A percentile compares a stretch with the other conserved stretches of the same genome.
Conservation (phyloP, 2,113 vertebrate species). For the Labeo rohita region DNA sequence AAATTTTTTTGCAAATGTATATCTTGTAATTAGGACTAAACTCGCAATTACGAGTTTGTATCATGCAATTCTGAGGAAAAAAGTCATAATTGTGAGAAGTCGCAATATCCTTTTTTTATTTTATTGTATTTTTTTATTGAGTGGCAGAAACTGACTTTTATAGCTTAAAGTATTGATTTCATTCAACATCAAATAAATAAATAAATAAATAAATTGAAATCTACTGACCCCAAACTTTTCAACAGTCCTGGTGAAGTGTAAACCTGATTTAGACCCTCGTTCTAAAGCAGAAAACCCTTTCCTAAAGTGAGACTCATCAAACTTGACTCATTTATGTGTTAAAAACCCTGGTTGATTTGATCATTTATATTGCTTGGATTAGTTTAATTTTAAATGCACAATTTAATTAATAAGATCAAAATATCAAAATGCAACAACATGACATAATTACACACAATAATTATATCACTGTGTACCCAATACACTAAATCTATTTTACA, state of each 20-base stretch:
- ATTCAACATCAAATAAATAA: too few relatives aligned
- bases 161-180: too few relatives aligned
- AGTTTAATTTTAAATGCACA: not conserved
- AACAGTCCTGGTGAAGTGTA: not conserved
- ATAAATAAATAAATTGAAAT: too few relatives aligned
- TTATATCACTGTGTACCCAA: not conserved
- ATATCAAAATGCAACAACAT: not conserved
- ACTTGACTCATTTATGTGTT: not conserved
- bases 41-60: too few relatives aligned
- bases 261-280: not conserved
- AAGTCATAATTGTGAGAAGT: too few relatives aligned
- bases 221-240: too few relatives aligned
- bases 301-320: not conserved
- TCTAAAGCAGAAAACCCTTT: not conserved
- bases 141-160: too few relatives aligned
- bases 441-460: conserved; percentile 4
- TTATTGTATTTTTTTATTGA: too few relatives aligned
- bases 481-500: not conserved
- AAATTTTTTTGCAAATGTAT: too few relatives aligned
- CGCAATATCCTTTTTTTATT: too few relatives aligned
- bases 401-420: not conserved
- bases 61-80: too few relatives aligned
- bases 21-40: too few relatives aligned
- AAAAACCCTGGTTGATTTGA: not conserved
- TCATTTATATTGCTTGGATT: not conserved